A percentile compares a stretch with the other conserved stretches of the same genome.
Evolutionary conservation across 2,888 invertebrate genomes (phyloP).

Genomic region (Callosobruchus maculatus): DNA sequence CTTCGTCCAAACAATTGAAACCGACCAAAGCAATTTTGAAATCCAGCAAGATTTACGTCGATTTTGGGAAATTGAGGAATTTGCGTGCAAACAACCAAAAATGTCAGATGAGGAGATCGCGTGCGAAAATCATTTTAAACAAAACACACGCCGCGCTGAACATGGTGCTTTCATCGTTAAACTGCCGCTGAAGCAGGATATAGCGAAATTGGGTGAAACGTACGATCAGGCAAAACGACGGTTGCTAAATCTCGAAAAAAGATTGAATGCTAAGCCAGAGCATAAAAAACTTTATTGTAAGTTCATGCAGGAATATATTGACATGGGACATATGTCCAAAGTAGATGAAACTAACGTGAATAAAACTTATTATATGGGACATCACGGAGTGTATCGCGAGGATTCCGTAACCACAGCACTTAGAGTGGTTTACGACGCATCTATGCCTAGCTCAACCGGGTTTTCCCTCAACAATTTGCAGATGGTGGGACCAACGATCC

Average conservation of each 20-base stretch:
- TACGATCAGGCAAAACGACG: conserved; percentile 5
- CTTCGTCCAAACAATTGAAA: neutral
- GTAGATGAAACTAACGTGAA: neutral
- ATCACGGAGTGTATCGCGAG: conserved; percentile 3
- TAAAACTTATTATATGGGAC: conserved; percentile 1
- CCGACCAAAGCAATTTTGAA: neutral
- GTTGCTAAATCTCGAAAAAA: conserved; percentile 1
- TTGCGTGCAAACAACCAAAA: neutral
- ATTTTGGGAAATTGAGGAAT: conserved; percentile 7
- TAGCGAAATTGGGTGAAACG: neutral
- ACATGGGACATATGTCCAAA: conserved; percentile 5
- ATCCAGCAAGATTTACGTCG: conserved; percentile 1
- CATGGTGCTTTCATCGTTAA: conserved; percentile 4
- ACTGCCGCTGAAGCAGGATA: conserved; percentile 5
- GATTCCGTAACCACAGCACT: conserved; percentile 3
- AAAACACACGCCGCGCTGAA: too few species aligned
- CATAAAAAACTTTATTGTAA: neutral
- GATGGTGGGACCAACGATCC: conserved; percentile 4
- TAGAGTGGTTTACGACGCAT: conserved; percentile 4
- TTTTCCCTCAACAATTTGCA: conserved; percentile 7
- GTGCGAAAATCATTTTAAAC: conserved; percentile 5
- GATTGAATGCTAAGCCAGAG: neutral
- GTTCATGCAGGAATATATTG: conserved; percentile 3
- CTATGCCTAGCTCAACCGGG: conserved; percentile 5
- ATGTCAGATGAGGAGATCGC: conserved; percentile 4